These are phyloP conservation scores for Acropternis orthonyx DNA, from an alignment of 2,797 vertebrate species.

Conservation along the genomic window DNA sequence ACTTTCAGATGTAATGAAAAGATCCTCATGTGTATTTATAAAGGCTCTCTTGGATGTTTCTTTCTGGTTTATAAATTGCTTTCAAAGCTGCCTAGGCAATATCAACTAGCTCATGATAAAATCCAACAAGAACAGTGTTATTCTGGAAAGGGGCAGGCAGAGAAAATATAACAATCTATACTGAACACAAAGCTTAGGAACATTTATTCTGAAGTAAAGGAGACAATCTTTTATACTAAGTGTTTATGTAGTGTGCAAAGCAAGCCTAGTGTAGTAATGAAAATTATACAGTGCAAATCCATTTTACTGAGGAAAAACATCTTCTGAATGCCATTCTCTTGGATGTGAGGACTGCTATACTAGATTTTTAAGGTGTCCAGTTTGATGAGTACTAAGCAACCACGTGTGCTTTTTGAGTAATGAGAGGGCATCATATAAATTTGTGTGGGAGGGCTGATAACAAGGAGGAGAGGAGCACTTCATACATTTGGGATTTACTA, in stretches of 20 bases:
- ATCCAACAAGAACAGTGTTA: background rate
- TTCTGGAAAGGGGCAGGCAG: background rate
- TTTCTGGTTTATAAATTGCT: background rate
- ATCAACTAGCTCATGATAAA: background rate
- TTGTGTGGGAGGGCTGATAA: background rate
- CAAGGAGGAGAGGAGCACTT: background rate
- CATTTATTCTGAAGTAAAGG: background rate
- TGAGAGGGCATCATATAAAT: background rate
- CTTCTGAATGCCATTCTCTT: background rate
- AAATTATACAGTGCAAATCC: background rate
- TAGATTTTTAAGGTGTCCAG: background rate
- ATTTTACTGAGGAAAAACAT: background rate
- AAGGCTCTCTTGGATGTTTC: background rate
- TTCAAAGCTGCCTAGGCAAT: background rate
- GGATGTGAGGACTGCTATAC: background rate
- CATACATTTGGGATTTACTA: background rate
- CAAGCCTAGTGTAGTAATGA: background rate
- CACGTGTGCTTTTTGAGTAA: background rate
- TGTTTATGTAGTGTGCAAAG: background rate
- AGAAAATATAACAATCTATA: background rate
- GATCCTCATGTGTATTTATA: background rate
- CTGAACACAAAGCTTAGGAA: background rate
- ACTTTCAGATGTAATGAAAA: conserved; percentile 19
- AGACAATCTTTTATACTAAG: background rate
- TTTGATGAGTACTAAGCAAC: background rate